Conservation (phyloP, 2,797 vertebrate genomes). For the Malacoctenus gilli region DNA sequence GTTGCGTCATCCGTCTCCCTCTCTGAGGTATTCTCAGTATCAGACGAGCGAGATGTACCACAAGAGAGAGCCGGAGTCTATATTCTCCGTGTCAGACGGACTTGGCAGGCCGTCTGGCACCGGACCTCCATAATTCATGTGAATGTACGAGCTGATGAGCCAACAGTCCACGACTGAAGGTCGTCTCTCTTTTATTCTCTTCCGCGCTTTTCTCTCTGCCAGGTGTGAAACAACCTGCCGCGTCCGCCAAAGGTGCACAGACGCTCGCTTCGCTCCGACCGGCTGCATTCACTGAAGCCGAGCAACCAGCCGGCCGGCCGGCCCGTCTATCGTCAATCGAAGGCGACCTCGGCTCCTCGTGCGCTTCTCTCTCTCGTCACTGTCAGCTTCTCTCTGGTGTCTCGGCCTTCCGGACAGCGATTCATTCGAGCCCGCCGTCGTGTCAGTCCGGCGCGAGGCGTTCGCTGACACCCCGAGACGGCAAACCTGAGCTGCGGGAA, state of each 20-base stretch:
- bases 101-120: slow-evolving; percentile 9
- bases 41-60: slow-evolving; percentile 26
- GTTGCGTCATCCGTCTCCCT: no score
- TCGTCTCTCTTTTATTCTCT: neutral
- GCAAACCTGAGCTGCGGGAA: slow-evolving; percentile 8
- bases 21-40: slow-evolving; percentile 10
- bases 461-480: slow-evolving; percentile 6
- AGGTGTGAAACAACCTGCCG: slow-evolving; percentile 36
- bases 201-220: slow-evolving; percentile 14
- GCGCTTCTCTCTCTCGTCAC: slow-evolving; percentile 29
- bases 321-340: slow-evolving; percentile 38
- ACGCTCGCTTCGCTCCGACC: neutral
- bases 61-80: neutral
- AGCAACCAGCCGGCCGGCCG: slow-evolving; percentile 25
- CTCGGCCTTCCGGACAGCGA: slow-evolving; percentile 40
- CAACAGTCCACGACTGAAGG: slow-evolving; percentile 23
- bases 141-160: slow-evolving; percentile 34
- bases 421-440: slow-evolving; percentile 40
- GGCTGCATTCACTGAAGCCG: slow-evolving; percentile 14
- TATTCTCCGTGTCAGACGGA: slow-evolving; percentile 18
- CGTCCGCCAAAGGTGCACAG: slow-evolving; percentile 38
- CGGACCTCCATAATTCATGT: slow-evolving; percentile 30
- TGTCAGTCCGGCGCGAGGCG: slow-evolving; percentile 21
- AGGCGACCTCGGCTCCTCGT: slow-evolving; percentile 23
- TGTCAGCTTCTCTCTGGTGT: slow-evolving; percentile 54